Conservation (phyloP, 2,113 vertebrate genomes). For the Hemicordylus capensis region DNA sequence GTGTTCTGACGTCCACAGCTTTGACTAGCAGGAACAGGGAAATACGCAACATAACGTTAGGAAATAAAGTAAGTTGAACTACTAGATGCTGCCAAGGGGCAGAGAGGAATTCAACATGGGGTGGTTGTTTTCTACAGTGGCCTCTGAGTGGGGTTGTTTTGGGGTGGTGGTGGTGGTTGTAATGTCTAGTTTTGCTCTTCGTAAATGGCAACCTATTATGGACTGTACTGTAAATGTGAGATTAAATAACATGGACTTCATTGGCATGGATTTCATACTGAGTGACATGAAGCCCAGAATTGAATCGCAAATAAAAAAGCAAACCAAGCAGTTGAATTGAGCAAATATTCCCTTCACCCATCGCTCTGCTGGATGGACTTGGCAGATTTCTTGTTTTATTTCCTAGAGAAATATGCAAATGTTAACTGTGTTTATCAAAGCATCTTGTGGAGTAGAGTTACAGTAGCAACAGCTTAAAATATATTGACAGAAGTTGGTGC, state of each 20-base stretch:
- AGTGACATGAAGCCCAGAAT: not conserved
- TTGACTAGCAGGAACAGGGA: not conserved
- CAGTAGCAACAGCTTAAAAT: not conserved
- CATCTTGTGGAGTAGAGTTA: not conserved
- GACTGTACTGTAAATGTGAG: not conserved
- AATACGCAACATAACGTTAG: not conserved
- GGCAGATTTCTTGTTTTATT: not conserved
- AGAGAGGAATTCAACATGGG: too few species aligned
- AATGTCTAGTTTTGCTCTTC: not conserved
- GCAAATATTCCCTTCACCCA: not conserved
- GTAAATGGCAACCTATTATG: not conserved
- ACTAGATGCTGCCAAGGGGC: not conserved
- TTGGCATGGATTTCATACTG: constrained; percentile 20
- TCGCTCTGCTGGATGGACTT: not conserved
- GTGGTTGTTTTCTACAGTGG: not conserved
- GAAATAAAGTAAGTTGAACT: not conserved
- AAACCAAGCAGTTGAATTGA: constrained; percentile 12
- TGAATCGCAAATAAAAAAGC: constrained; percentile 22
- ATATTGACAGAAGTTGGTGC: not conserved
- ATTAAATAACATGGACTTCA: constrained; percentile 6
- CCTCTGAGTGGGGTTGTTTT: not conserved
- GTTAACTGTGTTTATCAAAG: not conserved
- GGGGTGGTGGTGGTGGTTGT: not conserved
- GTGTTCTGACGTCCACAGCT: not conserved
- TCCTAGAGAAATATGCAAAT: constrained; percentile 29